Evolutionary conservation across 2,113 vertebrate genomes (phyloP).

Genomic region (Brienomyrus longianalis): DNA sequence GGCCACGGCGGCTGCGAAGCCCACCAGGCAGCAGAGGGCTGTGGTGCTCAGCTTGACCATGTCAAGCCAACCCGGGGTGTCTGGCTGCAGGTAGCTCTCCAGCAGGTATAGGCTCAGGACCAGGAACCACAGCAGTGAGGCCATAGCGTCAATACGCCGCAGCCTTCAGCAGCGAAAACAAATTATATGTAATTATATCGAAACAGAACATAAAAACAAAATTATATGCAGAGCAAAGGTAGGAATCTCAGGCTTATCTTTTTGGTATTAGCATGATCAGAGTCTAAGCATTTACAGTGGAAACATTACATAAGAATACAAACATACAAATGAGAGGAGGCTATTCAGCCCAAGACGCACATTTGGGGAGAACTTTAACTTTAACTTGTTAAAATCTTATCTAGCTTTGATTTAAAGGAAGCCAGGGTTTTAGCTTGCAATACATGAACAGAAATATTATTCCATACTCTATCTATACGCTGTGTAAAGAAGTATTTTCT

Average conservation of each 20-base stretch:
- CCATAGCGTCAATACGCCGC: slow-evolving; percentile 80
- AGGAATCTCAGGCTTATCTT: background rate
- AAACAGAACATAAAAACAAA: background rate
- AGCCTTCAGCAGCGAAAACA: slow-evolving; percentile 58
- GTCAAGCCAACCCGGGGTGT: slow-evolving; percentile 69
- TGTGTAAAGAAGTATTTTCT: too few species aligned
- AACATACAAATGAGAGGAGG: too few species aligned
- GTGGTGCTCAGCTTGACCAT: slow-evolving; percentile 67
- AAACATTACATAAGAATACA: background rate
- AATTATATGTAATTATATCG: background rate
- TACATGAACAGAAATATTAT: too few species aligned
- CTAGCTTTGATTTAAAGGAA: too few species aligned
- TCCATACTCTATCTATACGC: too few species aligned
- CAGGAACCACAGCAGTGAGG: slow-evolving; percentile 78
- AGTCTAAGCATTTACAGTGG: background rate
- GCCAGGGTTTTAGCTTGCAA: too few species aligned
- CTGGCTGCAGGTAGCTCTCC: slow-evolving; percentile 59
- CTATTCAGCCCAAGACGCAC: too few species aligned
- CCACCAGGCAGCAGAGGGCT: slow-evolving; percentile 82
- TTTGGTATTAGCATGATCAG: background rate
- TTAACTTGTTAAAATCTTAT: too few species aligned
- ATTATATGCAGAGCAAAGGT: background rate
- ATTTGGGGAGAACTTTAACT: too few species aligned
- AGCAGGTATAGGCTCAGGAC: slow-evolving; percentile 72
- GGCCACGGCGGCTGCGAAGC: slow-evolving; percentile 81